Evolutionary conservation across 2,113 vertebrate species (phyloP).

Genomic region (Anguilla rostrata): DNA sequence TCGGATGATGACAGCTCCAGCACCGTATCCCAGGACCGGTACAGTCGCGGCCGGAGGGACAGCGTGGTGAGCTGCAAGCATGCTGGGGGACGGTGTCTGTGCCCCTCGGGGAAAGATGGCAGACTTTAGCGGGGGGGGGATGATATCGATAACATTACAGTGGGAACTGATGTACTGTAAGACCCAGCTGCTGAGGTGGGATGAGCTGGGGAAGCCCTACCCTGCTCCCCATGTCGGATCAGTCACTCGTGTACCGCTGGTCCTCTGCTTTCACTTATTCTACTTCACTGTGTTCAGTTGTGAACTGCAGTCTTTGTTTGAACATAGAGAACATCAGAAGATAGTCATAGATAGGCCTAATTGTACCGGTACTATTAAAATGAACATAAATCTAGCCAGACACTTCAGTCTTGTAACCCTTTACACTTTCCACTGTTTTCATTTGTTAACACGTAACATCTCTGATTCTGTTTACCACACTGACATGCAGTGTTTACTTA

Average conservation of each 20-base stretch:
- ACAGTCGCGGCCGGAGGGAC: conserved; percentile 69
- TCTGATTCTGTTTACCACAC: background rate
- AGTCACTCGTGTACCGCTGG: too few species aligned
- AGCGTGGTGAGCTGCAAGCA: conserved; percentile 79
- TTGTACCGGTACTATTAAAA: background rate
- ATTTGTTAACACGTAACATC: background rate
- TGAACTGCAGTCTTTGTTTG: too few species aligned
- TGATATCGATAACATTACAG: background rate
- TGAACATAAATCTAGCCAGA: background rate
- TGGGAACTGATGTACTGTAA: background rate
- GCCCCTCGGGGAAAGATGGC: background rate
- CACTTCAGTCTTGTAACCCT: background rate
- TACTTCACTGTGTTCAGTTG: too few species aligned
- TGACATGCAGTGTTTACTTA: background rate
- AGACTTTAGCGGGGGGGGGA: too few species aligned
- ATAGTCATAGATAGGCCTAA: too few species aligned
- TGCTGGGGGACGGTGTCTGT: background rate
- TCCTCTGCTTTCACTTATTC: too few species aligned
- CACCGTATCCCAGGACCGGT: conserved; percentile 72
- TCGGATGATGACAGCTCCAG: conserved; percentile 76
- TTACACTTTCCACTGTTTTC: background rate
- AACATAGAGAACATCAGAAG: too few species aligned
- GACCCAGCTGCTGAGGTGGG: too few species aligned
- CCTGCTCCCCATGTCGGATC: too few species aligned
- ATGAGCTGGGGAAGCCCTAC: too few species aligned